A percentile compares a stretch with the other conserved stretches of the same genome.
Conservation (phyloP, 1,140 invertebrate species). For the Calycopis cecrops region DNA sequence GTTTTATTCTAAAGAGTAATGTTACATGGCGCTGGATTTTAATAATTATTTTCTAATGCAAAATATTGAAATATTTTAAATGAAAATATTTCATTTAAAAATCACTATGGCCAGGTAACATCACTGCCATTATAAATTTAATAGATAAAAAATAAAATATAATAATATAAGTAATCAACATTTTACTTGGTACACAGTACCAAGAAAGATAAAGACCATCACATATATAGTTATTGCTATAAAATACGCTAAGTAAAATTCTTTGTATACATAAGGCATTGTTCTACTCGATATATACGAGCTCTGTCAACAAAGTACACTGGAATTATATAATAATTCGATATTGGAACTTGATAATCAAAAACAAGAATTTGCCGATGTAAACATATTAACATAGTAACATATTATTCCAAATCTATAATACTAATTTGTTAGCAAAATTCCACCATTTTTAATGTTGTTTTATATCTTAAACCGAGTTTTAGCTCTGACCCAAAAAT, state of each 20-base stretch:
- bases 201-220: constrained; percentile 47
- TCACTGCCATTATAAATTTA: constrained; percentile 12
- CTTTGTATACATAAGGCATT: not conserved
- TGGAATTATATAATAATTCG: constrained; percentile 9
- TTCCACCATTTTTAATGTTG: not conserved
- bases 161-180: constrained; percentile 34
- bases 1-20: too few species aligned
- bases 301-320: not conserved
- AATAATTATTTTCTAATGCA: too few species aligned
- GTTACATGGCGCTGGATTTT: too few species aligned
- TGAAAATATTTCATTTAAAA: not conserved
- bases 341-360: constrained; percentile 5
- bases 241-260: constrained; percentile 6
- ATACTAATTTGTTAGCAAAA: constrained; percentile 6
- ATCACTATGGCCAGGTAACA: constrained; percentile 16
- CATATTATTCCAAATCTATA: constrained; percentile 20
- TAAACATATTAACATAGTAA: constrained; percentile 13
- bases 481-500: too few species aligned
- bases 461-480: too few species aligned
- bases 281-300: not conserved
- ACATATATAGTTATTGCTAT: constrained; percentile 21
- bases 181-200: constrained; percentile 55
- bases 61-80: too few species aligned
- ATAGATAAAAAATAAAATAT: constrained; percentile 18
- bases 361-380: constrained; percentile 3